Percentiles rank a stretch among this genome's conserved stretches.
phyloP scores from a whole-genome alignment of 2,113 vertebrate genomes.

The Chitala chitala region DNA sequence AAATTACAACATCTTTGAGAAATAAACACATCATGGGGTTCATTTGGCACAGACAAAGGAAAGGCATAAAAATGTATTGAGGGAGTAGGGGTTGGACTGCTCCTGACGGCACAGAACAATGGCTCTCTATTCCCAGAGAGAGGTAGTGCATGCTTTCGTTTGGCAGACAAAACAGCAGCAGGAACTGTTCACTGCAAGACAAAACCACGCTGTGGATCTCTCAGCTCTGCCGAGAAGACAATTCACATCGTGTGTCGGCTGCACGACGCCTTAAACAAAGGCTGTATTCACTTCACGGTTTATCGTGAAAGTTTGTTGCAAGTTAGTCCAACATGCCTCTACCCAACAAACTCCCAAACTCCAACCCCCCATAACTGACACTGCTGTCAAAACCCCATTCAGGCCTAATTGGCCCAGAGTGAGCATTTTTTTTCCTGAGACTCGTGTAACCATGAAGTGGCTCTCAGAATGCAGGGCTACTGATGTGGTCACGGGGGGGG shows the following conservation, averaged over 20 bases:
- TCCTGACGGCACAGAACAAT: conserved; percentile 54
- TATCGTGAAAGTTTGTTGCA: not conserved
- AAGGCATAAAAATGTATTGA: conserved; percentile 28
- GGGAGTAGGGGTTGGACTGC: conserved; percentile 40
- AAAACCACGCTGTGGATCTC: not conserved
- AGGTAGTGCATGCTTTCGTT: too few relatives aligned
- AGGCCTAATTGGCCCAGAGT: conserved; percentile 30
- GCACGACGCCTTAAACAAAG: not conserved
- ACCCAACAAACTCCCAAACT: not conserved
- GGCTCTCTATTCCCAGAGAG: conserved; percentile 38
- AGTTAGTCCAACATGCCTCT: not conserved
- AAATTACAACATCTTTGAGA: conserved; percentile 28
- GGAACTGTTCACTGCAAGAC: not conserved
- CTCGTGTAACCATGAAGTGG: conserved; percentile 28
- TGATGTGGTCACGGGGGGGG: conserved; percentile 41
- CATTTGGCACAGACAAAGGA: conserved; percentile 48
- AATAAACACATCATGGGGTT: conserved; percentile 41
- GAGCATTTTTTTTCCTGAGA: conserved; percentile 23
- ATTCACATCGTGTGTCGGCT: not conserved
- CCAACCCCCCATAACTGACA: conserved; percentile 26
- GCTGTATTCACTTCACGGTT: not conserved
- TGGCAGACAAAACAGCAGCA: not conserved
- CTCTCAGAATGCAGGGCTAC: conserved; percentile 38
- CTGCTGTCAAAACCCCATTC: conserved; percentile 37
- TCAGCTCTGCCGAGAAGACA: not conserved